Evolutionary conservation across 2,888 invertebrate species (phyloP).

Genomic region (Diloba caeruleocephala): DNA sequence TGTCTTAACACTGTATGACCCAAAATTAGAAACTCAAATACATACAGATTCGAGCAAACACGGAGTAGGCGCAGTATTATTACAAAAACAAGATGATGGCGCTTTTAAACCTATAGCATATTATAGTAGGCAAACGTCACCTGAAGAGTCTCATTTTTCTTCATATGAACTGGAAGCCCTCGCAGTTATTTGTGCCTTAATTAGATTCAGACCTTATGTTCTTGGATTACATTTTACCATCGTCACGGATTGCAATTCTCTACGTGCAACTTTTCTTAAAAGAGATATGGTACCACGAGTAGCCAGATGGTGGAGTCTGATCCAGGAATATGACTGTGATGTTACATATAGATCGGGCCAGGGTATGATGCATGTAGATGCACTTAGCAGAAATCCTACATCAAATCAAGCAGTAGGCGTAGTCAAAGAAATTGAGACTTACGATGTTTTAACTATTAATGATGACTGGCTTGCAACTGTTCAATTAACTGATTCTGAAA

Average conservation of each 20-base stretch:
- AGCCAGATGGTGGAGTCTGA: constrained; percentile 36
- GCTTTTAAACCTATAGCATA: constrained; percentile 5
- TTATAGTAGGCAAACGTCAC: constrained; percentile 12
- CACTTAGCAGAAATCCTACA: constrained; percentile 13
- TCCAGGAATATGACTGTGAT: constrained; percentile 37
- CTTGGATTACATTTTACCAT: constrained; percentile 18
- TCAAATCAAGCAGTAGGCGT: not conserved
- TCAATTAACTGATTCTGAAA: constrained; percentile 2
- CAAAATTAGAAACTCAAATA: constrained; percentile 3
- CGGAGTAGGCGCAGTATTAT: constrained; percentile 1
- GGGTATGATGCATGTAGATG: constrained; percentile 39
- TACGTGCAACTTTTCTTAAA: constrained; percentile 20
- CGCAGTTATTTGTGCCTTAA: constrained; percentile 11
- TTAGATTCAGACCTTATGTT: constrained; percentile 11
- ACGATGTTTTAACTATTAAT: not conserved
- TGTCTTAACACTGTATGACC: constrained; percentile 6
- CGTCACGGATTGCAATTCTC: constrained; percentile 28
- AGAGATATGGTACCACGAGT: constrained; percentile 37
- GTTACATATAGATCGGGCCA: constrained; percentile 23
- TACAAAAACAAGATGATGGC: constrained; percentile 2
- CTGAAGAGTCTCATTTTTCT: constrained; percentile 10
- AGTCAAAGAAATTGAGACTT: constrained; percentile 1
- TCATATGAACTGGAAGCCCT: constrained; percentile 8
- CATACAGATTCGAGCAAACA: constrained; percentile 12
- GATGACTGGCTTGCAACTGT: constrained; percentile 5